Base-by-base conservation (phyloP, 2,797 vertebrate species). In the Diplodus sargus region DNA sequence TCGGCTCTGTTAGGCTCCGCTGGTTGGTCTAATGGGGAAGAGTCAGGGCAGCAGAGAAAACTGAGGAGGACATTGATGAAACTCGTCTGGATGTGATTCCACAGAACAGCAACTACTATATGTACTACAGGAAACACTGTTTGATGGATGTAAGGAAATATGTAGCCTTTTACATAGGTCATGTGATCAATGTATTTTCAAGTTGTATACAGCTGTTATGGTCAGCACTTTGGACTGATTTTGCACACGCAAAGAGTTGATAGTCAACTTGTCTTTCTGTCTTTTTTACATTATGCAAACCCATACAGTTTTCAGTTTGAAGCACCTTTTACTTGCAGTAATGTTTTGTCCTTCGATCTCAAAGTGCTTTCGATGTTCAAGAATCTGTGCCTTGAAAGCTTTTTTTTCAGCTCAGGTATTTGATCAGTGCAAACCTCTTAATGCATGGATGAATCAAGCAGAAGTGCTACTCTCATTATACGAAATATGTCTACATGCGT, bases 11-110 rank as follows among this genome's bases (percentile, higher is more conserved):
- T 61, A 75, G 65, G 56, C 72, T 76, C 68, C 4, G 70, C 68
- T 69, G 76, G 45, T 61, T 11, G 17, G 13, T 49, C 67, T 85
- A 82, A 89, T 85, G 74, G 75, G 34, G 34, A 60, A 16, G 61
- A 82, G 64, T 60, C 56, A 42, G 47, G 72, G 71, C 69, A 63
- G 72, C 43, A 3, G 54, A 51, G 70, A 28, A 76, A 79, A 83
- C 47, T 52, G 73, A 87, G 70, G 22, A 59, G 70, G 74, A 78
- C 61, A 34, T 57, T 34, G 39, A 66, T 42, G 68, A 75, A 25
- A 66, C 61, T 56, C 20, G 34, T 67, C 34, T 54, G 34, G 56
- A 60, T 49, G 52, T 23, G 60, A 67, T 23, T 71, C 42, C 72
- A 56, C 11, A 61, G 47, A 75, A 74, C 42, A 47, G 47, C 12